These are phyloP conservation scores for Empidonax traillii DNA, from an alignment of 2,113 vertebrate genomes.

Conservation along the genomic window DNA sequence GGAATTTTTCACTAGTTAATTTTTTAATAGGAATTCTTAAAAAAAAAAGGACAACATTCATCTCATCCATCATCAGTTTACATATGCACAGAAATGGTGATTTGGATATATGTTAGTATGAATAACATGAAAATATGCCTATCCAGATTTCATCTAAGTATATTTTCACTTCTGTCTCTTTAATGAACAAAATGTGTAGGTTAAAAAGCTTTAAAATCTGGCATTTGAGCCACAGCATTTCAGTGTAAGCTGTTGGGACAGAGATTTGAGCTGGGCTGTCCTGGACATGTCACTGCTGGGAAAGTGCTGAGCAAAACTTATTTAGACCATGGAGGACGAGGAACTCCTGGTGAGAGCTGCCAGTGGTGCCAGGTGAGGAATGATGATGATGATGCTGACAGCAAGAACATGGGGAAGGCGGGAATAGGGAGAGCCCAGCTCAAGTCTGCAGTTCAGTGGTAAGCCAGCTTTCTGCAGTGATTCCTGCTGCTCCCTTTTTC, in stretches of 20 bases:
- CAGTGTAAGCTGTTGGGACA: neutral
- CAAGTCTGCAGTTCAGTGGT: neutral
- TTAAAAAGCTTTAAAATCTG: neutral
- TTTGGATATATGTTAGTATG: neutral
- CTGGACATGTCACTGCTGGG: neutral
- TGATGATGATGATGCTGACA: rapidly evolving
- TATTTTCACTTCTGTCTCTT: neutral
- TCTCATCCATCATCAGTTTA: neutral
- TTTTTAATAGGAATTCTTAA: neutral
- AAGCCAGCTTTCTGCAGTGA: neutral
- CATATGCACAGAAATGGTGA: neutral
- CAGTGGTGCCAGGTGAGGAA: neutral
- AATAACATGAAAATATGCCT: neutral
- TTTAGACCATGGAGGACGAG: neutral
- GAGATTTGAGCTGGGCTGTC: neutral
- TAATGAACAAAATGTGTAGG: neutral
- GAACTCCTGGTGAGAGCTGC: neutral
- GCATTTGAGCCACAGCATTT: neutral
- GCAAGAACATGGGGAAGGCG: too few species aligned
- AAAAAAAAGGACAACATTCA: neutral
- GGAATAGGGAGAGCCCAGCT: neutral
- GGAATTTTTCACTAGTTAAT: neutral
- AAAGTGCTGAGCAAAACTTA: neutral
- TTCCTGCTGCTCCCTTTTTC: neutral
- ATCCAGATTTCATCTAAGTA: neutral